Evolutionary conservation across 2,113 vertebrate genomes (phyloP).

Genomic region (Mus spicilegus): DNA sequence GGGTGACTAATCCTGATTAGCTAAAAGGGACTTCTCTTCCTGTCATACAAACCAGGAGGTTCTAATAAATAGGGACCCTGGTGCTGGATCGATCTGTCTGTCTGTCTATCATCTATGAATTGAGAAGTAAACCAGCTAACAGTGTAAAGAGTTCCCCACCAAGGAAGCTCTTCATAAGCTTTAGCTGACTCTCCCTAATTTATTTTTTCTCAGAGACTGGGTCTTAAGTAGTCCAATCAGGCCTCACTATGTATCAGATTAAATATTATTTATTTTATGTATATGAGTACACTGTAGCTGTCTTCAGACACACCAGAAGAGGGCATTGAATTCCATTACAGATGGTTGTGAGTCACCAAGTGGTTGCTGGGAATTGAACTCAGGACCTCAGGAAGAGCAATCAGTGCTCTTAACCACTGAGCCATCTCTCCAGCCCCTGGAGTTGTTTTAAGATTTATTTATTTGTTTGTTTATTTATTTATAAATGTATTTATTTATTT

Average conservation of each 20-base stretch:
- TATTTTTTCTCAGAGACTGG: background rate
- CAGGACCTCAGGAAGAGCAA: too few relatives aligned
- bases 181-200: background rate
- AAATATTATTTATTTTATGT: too few relatives aligned
- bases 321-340: too few relatives aligned
- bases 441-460: too few relatives aligned
- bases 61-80: background rate
- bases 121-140: background rate
- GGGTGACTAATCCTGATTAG: background rate
- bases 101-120: background rate
- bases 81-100: background rate
- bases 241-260: background rate
- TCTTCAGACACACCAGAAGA: too few relatives aligned
- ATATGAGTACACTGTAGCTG: too few relatives aligned
- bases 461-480: too few relatives aligned
- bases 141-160: background rate
- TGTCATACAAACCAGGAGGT: background rate
- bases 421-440: too few relatives aligned
- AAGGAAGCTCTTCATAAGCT: background rate
- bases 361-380: too few relatives aligned
- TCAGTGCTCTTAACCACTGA: too few relatives aligned
- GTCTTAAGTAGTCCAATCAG: background rate
- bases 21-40: constrained; percentile 12
- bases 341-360: too few relatives aligned
- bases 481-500: too few relatives aligned